Percentiles rank a stretch among this genome's conserved stretches.
These are phyloP conservation scores for Melipona quadrifasciata DNA, from an alignment of 1,140 invertebrate species.

Conservation along the genomic window DNA sequence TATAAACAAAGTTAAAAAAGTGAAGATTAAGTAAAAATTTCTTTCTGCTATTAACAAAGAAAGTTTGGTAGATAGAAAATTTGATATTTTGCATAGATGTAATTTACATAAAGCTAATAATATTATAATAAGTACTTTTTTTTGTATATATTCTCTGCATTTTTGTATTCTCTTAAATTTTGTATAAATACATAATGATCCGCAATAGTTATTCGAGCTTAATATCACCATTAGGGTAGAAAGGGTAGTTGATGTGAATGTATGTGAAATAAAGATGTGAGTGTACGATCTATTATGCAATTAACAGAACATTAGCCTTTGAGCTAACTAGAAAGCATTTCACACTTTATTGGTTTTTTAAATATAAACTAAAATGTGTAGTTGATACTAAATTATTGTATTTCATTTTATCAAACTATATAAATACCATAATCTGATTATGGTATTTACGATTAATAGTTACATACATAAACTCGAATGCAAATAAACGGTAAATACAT, in stretches of 20 bases:
- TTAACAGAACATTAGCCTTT: neutral
- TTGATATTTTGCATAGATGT: too few relatives aligned
- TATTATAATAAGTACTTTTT: too few relatives aligned
- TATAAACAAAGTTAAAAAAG: too few relatives aligned
- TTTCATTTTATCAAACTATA: conserved; percentile 15
- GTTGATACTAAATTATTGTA: neutral
- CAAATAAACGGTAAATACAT: conserved; percentile 20
- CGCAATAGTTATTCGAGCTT: too few relatives aligned
- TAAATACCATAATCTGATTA: neutral
- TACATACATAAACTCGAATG: conserved; percentile 64
- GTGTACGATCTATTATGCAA: neutral
- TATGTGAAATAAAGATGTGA: neutral
- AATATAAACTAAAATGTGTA: neutral
- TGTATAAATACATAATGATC: too few relatives aligned
- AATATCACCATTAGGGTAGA: neutral
- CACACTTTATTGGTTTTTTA: neutral
- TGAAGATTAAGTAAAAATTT: too few relatives aligned
- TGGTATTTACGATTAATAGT: conserved; percentile 38
- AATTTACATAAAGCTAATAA: too few relatives aligned
- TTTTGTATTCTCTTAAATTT: too few relatives aligned
- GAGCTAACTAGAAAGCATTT: neutral
- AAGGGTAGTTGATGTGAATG: neutral
- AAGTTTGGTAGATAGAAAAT: too few relatives aligned
- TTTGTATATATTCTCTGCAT: too few relatives aligned
- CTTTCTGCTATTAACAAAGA: too few relatives aligned